Conservation (phyloP, 2,888 invertebrate species). For the Andricus curvator region DNA sequence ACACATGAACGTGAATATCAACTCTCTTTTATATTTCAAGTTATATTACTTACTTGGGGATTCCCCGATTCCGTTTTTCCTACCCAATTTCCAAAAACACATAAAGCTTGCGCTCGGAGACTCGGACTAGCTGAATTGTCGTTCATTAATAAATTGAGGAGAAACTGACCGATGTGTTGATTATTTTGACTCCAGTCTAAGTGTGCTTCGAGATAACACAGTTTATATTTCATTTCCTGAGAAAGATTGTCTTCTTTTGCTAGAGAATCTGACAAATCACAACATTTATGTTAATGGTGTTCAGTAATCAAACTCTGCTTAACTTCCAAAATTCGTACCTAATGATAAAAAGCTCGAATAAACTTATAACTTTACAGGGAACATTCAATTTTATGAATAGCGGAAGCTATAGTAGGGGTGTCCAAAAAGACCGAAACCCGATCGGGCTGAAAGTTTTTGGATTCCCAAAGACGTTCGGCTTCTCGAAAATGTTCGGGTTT, state of each 20-base stretch:
- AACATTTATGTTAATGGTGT: no score
- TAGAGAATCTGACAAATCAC: conserved; percentile 63
- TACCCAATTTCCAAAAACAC: conserved; percentile 89
- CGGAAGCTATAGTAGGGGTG: no score
- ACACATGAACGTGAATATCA: no score
- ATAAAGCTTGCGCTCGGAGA: conserved; percentile 79
- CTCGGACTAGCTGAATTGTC: conserved; percentile 66
- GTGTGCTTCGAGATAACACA: conserved; percentile 81
- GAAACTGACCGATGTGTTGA: conserved; percentile 77
- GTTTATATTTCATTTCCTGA: conserved; percentile 72
- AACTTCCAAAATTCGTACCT: no score
- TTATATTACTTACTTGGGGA: conserved; percentile 77
- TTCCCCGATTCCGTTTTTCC: conserved; percentile 88
- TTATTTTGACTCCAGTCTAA: conserved; percentile 80
- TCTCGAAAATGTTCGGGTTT: no score
- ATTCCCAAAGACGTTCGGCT: no score
- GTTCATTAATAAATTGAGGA: conserved; percentile 72
- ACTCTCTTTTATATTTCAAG: no score
- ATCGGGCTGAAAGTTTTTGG: no score
- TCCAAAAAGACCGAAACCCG: no score
- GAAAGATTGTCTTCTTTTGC: conserved; percentile 70
- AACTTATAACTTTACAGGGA: no score
- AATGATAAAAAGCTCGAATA: not conserved
- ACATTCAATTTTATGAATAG: no score
- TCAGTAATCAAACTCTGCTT: no score